Base-by-base conservation (phyloP, 2,888 invertebrate species). In the Diaprepes abbreviatus region DNA sequence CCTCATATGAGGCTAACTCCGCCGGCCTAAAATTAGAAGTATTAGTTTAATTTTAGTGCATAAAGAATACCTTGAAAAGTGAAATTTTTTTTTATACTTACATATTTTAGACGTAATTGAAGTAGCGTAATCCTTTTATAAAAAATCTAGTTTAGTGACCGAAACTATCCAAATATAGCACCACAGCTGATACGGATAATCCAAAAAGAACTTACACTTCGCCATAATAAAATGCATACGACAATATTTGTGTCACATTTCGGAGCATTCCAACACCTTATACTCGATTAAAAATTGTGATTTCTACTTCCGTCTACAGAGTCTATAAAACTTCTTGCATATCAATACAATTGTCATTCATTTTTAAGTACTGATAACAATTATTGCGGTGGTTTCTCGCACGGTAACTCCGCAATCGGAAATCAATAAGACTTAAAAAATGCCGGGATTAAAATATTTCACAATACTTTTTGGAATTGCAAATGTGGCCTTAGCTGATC, bases 261-360 rank as follows among this genome's bases (percentile, higher is more conserved):
- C 19, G 33, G 40, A 52, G 31, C 60, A 60, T 66, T 35, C 63
- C 54, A 58, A 12, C 17, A 35, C 60, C 33, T 31, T 33, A 50
- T 58, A 40, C 45, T 35, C 12, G 40, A 48, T 43, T 33, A 31
- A 66, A 21, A 65, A 33, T 14, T 43, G 38, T 69, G 60, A 69
- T 69, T 72, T 72, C 66, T 70, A 72, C 69, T 72, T 72, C 72
- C 72, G 72, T 70, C 54, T 35, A 14, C 59, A 36, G 31, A 72
- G 66, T 72, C 63, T 72, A 72, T 72, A 72, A 70, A 72, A 60
- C 60, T 64, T 58, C 57, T 60, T 66, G 63, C 63, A 66, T 66
- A 66, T 66, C 66, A 72, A 72, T 63, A 6, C 10, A 24, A 52
- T 43, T 28, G 54, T 60, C 68, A 71, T 65, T 65, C 67, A 62